These are phyloP conservation scores for Pseudoips prasinana DNA, from an alignment of 2,888 invertebrate genomes.

Conservation along the genomic window DNA sequence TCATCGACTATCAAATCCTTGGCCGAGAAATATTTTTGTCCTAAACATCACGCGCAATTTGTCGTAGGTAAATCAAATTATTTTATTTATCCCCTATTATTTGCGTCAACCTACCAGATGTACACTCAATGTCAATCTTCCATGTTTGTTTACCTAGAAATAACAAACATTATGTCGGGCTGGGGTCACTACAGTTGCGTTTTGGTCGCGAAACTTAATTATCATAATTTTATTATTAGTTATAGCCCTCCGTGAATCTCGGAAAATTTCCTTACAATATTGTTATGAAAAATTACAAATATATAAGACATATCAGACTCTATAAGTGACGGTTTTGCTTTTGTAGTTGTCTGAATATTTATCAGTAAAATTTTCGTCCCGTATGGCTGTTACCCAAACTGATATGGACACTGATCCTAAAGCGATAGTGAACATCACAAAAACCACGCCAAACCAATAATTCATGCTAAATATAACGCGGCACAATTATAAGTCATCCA, in stretches of 20 bases:
- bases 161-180: conserved; percentile 66
- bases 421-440: conserved; percentile 37
- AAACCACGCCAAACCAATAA: conserved; percentile 76
- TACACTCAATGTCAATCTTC: conserved; percentile 78
- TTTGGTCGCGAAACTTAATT: conserved; percentile 69
- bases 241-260: conserved; percentile 40
- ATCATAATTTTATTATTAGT: conserved; percentile 63
- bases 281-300: too few species aligned
- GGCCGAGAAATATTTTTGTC: conserved; percentile 32
- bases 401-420: conserved; percentile 14
- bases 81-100: conserved; percentile 77
- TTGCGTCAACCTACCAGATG: conserved; percentile 78
- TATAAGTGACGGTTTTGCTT: too few species aligned
- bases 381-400: conserved; percentile 6
- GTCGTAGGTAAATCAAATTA: conserved; percentile 74
- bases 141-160: conserved; percentile 77
- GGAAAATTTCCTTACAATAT: conserved; percentile 39
- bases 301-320: too few species aligned
- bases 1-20: too few species aligned
- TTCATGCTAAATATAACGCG: conserved; percentile 78
- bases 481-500: conserved; percentile 79
- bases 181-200: conserved; percentile 69
- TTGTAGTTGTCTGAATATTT: too few species aligned
- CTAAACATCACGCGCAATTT: conserved; percentile 65
- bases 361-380: conserved; percentile 1